Evolutionary conservation across 2,113 vertebrate genomes (phyloP).

Genomic region (Plecturocebus donacophilus): DNA sequence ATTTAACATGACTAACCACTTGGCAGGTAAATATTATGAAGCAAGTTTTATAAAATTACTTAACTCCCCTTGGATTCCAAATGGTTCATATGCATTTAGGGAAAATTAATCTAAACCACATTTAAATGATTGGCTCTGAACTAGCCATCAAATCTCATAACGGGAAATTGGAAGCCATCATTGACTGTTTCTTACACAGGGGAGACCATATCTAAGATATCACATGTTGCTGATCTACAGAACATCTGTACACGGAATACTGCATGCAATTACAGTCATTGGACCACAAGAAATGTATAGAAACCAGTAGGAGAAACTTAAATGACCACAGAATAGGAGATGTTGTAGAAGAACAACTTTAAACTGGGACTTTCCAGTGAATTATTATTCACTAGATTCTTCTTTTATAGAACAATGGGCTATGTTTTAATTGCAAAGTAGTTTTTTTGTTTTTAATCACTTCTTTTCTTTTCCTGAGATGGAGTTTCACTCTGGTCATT

Average conservation of each 20-base stretch:
- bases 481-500: too few species aligned
- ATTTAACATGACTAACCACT: slow-evolving; percentile 45
- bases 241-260: slow-evolving; percentile 31
- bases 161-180: not conserved
- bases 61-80: slow-evolving; percentile 52
- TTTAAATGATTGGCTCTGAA: slow-evolving; percentile 51
- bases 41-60: slow-evolving; percentile 39
- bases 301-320: not conserved
- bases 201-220: not conserved
- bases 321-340: not conserved
- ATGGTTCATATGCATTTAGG: slow-evolving; percentile 26
- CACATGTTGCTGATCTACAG: not conserved
- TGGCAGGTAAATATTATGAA: slow-evolving; percentile 21
- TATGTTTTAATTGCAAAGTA: not conserved
- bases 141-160: slow-evolving; percentile 3
- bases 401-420: not conserved
- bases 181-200: slow-evolving; percentile 31
- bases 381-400: not conserved
- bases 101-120: slow-evolving; percentile 53
- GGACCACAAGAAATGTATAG: not conserved
- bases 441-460: too few species aligned
- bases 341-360: not conserved
- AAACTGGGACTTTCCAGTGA: not conserved
- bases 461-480: too few species aligned
- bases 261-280: not conserved